Base-by-base conservation (phyloP, 1,140 invertebrate species). In the Stenopsyche tienmushanensis region DNA sequence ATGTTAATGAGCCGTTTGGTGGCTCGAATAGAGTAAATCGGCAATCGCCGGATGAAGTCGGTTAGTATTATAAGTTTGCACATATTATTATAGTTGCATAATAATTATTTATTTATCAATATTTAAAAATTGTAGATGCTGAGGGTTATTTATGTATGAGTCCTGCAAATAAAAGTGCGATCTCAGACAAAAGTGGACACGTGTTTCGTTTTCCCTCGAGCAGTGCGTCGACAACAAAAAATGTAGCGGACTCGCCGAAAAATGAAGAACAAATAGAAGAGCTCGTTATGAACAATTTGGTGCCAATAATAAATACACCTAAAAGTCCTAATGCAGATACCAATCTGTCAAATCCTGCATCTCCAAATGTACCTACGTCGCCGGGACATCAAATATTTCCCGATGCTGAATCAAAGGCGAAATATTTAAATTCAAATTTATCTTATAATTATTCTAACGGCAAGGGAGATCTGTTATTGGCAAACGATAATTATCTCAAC, bases 401-500 rank as follows among this genome's bases (percentile, higher is more conserved):
- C n/a, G n/a, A n/a, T n/a, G n/a, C n/a, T n/a, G n/a, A n/a, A n/a
- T n/a, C n/a, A 23, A 9, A 23, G 1, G 47, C 23, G 20, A 59
- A 25, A 23, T 42, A 24, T 5, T n/a, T 21, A 3, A 2, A 39
- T 15, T 26, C 62, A 52, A 42, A 45, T 54, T n/a, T 42, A 1
- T 25, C 45, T 25, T 47, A 55, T 9, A 73, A 71, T 70, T 71
- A 72, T 50, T 71, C 75, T 73, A 3, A 72, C 69, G 23, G 76
- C 76, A 47, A 74, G 76, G 79, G 64, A 74, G 78, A 71, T 77
- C 73, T 86, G 70, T 78, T 83, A 65, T 76, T 77, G 57, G 72
- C 75, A 2, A 72, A 75, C 47, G 80, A 84, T 62, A 84, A 86
- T 73, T 87, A 87, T 65, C 78, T 84, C 3, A 86, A 85, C 71